These are phyloP conservation scores for Atethmia centrago DNA, from an alignment of 2,888 invertebrate genomes.

Conservation along the genomic window DNA sequence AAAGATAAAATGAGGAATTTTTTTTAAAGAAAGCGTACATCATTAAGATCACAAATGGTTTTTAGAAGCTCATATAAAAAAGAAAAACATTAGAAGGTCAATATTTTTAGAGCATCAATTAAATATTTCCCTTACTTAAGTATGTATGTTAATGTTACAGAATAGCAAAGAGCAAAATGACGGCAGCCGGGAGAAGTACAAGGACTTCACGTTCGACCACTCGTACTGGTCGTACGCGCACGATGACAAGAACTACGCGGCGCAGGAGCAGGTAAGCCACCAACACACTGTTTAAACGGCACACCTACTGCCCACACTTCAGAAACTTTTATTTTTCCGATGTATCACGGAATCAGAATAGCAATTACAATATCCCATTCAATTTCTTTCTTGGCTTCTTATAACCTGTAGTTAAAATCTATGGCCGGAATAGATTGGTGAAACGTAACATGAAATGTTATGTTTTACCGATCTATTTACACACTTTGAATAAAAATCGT, in stretches of 20 bases:
- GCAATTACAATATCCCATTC: no score
- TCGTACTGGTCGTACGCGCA: slow-evolving; percentile 96
- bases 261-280: slow-evolving; percentile 93
- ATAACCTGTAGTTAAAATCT: not conserved
- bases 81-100: not conserved
- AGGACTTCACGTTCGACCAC: slow-evolving; percentile 97
- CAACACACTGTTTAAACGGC: not conserved
- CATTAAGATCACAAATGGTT: not conserved
- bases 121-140: not conserved
- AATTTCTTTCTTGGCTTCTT: not conserved
- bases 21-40: not conserved
- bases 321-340: not conserved
- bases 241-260: slow-evolving; percentile 93
- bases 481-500: no score
- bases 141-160: slow-evolving; percentile 72
- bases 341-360: not conserved
- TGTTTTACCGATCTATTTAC: no score
- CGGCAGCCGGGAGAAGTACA: slow-evolving; percentile 92
- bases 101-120: not conserved
- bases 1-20: not conserved
- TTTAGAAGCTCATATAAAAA: not conserved
- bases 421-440: no score
- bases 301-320: not conserved
- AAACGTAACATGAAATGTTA: no score
- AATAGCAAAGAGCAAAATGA: slow-evolving; percentile 90